phyloP scores from a whole-genome alignment of 1,140 invertebrate genomes.

The Drosophila mauritiana region DNA sequence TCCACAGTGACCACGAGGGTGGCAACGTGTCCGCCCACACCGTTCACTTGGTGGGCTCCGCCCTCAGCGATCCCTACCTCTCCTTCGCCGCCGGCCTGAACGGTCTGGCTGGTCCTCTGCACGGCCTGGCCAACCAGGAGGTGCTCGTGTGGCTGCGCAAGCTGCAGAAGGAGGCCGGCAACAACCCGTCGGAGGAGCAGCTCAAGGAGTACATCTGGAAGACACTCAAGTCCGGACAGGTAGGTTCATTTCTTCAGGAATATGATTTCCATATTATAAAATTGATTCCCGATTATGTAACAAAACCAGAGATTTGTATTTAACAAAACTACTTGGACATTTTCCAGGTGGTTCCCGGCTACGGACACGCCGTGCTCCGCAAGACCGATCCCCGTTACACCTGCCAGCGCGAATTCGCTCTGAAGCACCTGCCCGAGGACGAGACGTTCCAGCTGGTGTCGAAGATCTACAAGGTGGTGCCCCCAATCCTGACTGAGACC shows the following conservation, averaged over 20 bases:
- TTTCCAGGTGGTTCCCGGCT: constrained; percentile 96
- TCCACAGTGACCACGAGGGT: constrained; percentile 98
- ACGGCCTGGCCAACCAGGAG: constrained; percentile 98
- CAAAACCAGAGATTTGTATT: background rate
- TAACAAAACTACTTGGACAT: background rate
- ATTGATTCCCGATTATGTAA: background rate
- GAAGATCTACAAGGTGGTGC: constrained; percentile 97
- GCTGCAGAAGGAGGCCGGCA: constrained; percentile 91
- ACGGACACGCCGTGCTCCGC: constrained; percentile 97
- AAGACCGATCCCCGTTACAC: constrained; percentile 97
- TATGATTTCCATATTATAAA: background rate
- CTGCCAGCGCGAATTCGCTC: constrained; percentile 97
- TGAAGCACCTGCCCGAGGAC: constrained; percentile 97
- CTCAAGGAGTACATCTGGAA: constrained; percentile 98
- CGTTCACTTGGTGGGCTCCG: constrained; percentile 97
- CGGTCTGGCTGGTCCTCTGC: constrained; percentile 97
- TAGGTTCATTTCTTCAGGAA: constrained; percentile 7
- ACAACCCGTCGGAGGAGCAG: constrained; percentile 93
- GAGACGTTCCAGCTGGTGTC: constrained; percentile 95
- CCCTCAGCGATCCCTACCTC: constrained; percentile 97
- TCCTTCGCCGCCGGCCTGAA: constrained; percentile 97
- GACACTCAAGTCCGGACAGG: constrained; percentile 94
- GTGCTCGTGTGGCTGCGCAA: constrained; percentile 94
- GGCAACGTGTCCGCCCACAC: constrained; percentile 98
- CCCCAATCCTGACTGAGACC: constrained; percentile 95